Evolutionary conservation across 2,888 invertebrate species (phyloP), one percentile per base, ranked within the genome.

Genomic region (Eupithecia dodoneata): DNA sequence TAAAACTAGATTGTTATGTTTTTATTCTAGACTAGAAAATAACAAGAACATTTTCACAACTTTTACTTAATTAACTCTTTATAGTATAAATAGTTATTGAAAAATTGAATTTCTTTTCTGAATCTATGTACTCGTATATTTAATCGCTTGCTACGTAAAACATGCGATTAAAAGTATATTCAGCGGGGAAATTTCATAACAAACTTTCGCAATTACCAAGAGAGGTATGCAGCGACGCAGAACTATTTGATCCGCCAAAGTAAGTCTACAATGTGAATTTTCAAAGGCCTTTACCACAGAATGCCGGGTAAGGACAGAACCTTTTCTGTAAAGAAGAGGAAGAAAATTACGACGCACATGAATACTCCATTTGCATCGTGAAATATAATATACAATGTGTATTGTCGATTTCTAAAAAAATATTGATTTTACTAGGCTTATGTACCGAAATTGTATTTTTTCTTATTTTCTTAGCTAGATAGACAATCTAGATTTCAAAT

Each of bases 131-230:
- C n/a, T n/a, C n/a, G 30, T 30, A 30, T 30, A 30, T 30, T 30
- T 30, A 30, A 30, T 30, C 30, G 30, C 30, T 30, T 30, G 30
- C 30, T 30, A 30, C 30, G 52, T 75, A 44, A 44, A 44, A 9
- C 47, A 9, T 75, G 42, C 63, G 69, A 70, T 76, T 69, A 42
- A 67, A 71, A 75, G 70, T 71, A 84, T 84, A 83, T 86, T 84
- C 75, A 84, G 79, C 82, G 79, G 78, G 80, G 82, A 84, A 85
- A 85, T 86, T 87, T 80, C 78, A 81, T 78, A 79, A 79, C 76
- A 79, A 88, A 88, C 84, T 88, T 87, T 84, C 75, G 85, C 82
- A 87, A 88, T 88, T 87, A 87, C 82, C 80, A 81, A 80, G 74
- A 74, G 75, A 76, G 77, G 78, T 75, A 78, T 76, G 81, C 81